Conservation (phyloP, 2,888 invertebrate genomes). For the Caenorhabditis virilis region DNA sequence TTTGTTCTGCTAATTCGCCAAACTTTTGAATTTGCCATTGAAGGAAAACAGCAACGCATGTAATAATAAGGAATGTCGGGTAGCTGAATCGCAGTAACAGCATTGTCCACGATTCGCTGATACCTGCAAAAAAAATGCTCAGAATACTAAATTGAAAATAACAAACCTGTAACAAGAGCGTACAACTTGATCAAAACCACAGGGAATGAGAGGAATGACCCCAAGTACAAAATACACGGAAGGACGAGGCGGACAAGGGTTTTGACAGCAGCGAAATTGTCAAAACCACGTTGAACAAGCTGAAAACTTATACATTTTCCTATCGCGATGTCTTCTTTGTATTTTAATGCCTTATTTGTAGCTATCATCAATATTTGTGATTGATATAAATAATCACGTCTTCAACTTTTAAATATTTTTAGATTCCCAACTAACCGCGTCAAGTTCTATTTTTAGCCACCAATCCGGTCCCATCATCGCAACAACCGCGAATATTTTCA, state of each 20-base stretch:
- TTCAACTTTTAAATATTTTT: too few species aligned
- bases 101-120: constrained; percentile 70
- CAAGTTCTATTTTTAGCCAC: constrained; percentile 82
- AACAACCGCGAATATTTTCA: constrained; percentile 93
- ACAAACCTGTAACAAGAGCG: constrained; percentile 35
- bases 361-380: too few species aligned
- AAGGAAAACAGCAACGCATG: constrained; percentile 72
- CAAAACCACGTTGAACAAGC: constrained; percentile 88
- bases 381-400: too few species aligned
- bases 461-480: constrained; percentile 96
- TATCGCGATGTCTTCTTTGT: too few species aligned
- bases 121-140: constrained; percentile 1
- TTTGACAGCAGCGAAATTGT: constrained; percentile 87
- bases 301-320: too few species aligned
- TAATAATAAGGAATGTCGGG: constrained; percentile 80
- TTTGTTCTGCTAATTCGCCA: constrained; percentile 91
- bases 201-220: constrained; percentile 88
- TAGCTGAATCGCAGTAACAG: constrained; percentile 84
- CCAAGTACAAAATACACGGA: constrained; percentile 86
- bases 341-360: too few species aligned
- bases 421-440: too few species aligned
- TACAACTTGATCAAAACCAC: constrained; percentile 82
- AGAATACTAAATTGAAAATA: neutral
- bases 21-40: constrained; percentile 90
- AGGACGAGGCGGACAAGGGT: constrained; percentile 81